Evolutionary conservation across 2,888 invertebrate species (phyloP).

Genomic region (Ophioninae sp.): DNA sequence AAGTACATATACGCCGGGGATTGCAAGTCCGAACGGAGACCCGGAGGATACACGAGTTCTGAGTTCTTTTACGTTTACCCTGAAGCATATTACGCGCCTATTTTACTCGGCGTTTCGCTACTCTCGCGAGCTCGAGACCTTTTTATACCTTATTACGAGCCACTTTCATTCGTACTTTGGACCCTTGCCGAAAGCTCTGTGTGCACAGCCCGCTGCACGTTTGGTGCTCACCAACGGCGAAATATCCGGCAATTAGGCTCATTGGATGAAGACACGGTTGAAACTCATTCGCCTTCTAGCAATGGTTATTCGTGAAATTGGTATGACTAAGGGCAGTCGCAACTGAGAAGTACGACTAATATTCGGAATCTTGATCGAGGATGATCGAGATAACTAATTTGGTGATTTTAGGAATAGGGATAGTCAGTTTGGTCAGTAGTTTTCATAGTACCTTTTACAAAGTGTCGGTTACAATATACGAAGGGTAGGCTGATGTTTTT

Average conservation of each 20-base stretch:
- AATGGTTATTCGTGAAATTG: neutral
- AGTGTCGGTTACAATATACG: no score
- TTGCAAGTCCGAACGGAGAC: neutral
- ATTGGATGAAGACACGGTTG: constrained; percentile 6
- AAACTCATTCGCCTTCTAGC: neutral
- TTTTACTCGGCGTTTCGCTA: constrained; percentile 22
- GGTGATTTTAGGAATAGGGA: no score
- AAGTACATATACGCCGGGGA: constrained; percentile 8
- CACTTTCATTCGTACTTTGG: neutral
- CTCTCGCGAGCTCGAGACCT: neutral
- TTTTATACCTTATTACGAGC: neutral
- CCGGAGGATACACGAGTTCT: constrained; percentile 5
- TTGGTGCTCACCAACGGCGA: neutral
- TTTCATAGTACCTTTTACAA: no score
- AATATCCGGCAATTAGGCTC: constrained; percentile 18
- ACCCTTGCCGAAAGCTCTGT: constrained; percentile 1
- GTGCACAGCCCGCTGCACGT: neutral
- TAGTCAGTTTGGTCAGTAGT: no score
- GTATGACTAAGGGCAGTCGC: neutral
- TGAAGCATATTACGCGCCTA: constrained; percentile 46
- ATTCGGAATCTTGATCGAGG: neutral
- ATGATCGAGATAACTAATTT: no score
- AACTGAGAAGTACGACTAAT: neutral
- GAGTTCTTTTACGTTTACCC: constrained; percentile 27
- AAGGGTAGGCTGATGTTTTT: no score